phyloP scores from a whole-genome alignment of 1,140 invertebrate species.

The Conopomorpha cramerella region DNA sequence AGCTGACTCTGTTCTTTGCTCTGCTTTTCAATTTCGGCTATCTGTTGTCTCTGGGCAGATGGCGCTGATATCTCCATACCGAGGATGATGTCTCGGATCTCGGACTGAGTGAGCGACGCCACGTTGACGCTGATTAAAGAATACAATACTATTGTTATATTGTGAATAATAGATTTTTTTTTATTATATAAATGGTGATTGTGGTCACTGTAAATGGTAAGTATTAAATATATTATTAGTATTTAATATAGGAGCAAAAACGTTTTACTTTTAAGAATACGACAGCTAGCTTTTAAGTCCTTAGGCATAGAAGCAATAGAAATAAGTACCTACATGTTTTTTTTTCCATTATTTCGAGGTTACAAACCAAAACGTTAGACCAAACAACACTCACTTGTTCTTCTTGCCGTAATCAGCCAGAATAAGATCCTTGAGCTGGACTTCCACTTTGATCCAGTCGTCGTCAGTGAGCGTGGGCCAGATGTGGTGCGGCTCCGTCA shows the following conservation, averaged over 20 bases:
- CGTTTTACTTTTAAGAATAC: no score
- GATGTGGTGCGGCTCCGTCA: conserved; percentile 99
- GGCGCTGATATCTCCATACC: conserved; percentile 99
- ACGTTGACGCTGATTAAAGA: conserved; percentile 95
- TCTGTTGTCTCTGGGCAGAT: conserved; percentile 97
- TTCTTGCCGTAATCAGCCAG: conserved; percentile 99
- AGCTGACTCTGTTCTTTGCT: conserved; percentile 99
- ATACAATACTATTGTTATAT: no score
- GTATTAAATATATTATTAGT: no score
- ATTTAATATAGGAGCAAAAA: no score
- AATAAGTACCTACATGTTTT: no score
- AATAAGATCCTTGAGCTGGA: conserved; percentile 97
- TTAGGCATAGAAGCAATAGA: no score
- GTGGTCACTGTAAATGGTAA: no score
- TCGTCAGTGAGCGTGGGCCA: conserved; percentile 98
- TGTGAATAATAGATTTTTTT: no score
- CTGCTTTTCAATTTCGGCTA: conserved; percentile 99
- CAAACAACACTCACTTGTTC: conserved; percentile 92
- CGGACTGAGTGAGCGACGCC: conserved; percentile 96
- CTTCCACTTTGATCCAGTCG: conserved; percentile 99
- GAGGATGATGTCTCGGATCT: conserved; percentile 98
- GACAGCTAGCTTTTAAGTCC: no score
- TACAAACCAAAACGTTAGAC: no score
- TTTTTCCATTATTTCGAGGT: no score
- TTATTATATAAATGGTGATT: no score